These are phyloP conservation scores for Drosophila anomelani DNA, from an alignment of 2,888 invertebrate species.

Conservation along the genomic window DNA sequence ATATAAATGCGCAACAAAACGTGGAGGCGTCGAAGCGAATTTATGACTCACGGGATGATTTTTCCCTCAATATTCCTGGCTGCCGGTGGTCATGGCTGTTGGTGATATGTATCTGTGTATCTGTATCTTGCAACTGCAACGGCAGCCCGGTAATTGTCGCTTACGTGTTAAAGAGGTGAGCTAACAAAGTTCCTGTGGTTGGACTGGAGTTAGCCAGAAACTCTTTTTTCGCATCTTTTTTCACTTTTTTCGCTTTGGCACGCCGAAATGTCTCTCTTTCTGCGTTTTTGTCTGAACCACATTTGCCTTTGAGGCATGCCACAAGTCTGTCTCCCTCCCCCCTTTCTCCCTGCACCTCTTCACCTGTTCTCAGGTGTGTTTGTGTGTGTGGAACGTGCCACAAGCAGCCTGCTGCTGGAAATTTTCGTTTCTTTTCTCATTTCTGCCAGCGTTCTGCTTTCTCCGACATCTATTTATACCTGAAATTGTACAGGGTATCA, in stretches of 20 bases:
- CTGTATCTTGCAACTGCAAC: slow-evolving; percentile 49
- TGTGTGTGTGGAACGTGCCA: slow-evolving; percentile 41
- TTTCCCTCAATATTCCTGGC: slow-evolving; percentile 25
- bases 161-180: slow-evolving; percentile 41
- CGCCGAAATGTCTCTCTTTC: slow-evolving; percentile 42
- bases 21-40: slow-evolving; percentile 57
- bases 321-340: slow-evolving; percentile 61
- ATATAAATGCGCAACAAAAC: slow-evolving; percentile 16
- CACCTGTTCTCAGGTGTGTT: slow-evolving; percentile 17
- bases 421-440: slow-evolving; percentile 30
- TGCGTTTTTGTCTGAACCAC: slow-evolving; percentile 47
- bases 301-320: slow-evolving; percentile 71
- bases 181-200: slow-evolving; percentile 18
- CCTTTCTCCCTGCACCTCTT: background rate
- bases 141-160: slow-evolving; percentile 41
- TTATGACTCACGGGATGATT: slow-evolving; percentile 57
- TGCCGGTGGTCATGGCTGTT: slow-evolving; percentile 1
- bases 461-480: slow-evolving; percentile 20
- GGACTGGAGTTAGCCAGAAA: slow-evolving; percentile 2
- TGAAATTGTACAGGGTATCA: slow-evolving; percentile 7
- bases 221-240: slow-evolving; percentile 1
- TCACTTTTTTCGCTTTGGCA: slow-evolving; percentile 11
- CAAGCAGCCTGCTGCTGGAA: slow-evolving; percentile 37
- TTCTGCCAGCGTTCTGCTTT: slow-evolving; percentile 16
- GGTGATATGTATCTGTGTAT: slow-evolving; percentile 37